Percentiles rank a stretch among this genome's conserved stretches.
These are phyloP conservation scores for Glaucopsyche alexis DNA, from an alignment of 2,888 invertebrate genomes.

Conservation along the genomic window DNA sequence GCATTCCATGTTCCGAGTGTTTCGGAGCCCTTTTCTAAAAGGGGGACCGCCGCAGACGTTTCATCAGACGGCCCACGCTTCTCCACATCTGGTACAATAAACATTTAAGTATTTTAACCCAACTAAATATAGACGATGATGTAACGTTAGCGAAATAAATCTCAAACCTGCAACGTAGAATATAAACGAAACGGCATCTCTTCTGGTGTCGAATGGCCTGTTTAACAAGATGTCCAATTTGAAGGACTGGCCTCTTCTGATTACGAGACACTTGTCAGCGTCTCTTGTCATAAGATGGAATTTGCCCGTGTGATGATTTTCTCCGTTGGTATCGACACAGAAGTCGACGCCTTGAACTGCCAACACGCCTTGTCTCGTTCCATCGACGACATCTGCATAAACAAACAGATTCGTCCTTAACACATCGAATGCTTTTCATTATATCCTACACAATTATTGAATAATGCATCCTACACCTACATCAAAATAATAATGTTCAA, in stretches of 20 bases:
- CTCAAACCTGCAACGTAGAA: conserved; percentile 86
- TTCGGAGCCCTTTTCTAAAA: conserved; percentile 82
- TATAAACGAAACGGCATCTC: conserved; percentile 90
- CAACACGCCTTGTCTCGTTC: conserved; percentile 79
- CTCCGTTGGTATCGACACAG: conserved; percentile 86
- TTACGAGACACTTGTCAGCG: conserved; percentile 83
- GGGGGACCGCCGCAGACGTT: conserved; percentile 86
- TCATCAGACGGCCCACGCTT: conserved; percentile 90
- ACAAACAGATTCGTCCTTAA: conserved; percentile 33
- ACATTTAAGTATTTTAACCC: conserved; percentile 38
- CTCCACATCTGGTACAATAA: conserved; percentile 80
- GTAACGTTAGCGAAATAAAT: conserved; percentile 32
- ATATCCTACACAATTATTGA: not conserved
- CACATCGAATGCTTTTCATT: not conserved
- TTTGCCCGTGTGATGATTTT: conserved; percentile 87
- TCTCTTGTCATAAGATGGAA: conserved; percentile 86
- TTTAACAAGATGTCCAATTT: conserved; percentile 85
- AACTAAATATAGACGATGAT: conserved; percentile 39
- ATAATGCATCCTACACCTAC: conserved; percentile 19
- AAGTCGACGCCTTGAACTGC: conserved; percentile 87
- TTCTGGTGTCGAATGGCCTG: conserved; percentile 85
- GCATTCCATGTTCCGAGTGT: conserved; percentile 86
- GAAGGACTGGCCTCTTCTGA: conserved; percentile 92
- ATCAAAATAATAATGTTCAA: not conserved
- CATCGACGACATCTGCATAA: conserved; percentile 71